Base-by-base conservation (phyloP, 2,797 vertebrate species). In the Hydrocynus forskahlii region DNA sequence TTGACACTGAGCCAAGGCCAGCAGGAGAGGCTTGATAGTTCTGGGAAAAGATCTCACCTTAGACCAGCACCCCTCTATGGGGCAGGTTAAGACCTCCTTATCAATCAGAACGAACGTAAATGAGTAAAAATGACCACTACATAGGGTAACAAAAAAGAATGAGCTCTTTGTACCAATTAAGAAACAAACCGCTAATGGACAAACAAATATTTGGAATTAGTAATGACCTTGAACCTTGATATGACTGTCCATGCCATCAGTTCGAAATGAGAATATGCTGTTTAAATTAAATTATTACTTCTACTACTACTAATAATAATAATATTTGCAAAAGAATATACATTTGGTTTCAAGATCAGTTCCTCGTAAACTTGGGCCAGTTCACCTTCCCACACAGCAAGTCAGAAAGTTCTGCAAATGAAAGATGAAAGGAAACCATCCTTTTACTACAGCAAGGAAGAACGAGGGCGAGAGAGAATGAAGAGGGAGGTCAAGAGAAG, bases 1-100 rank as follows among this genome's bases (percentile, higher is more conserved):
- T 48, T 62, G 74, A 17, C 23, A 81, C 50, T 0, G 8, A 66
- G 77, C 55, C 35, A 78, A 78, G 75, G 25, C 48, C 70, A 73
- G 13, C 17, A 43, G 8, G 12, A 12, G 54, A 38, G 68, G 4
- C 29, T 35, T 17, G 29, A 64, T 38, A 35, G 38, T n/a, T n/a
- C n/a, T n/a, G n/a, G n/a, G n/a, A n/a, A n/a, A n/a, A n/a, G n/a
- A n/a, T n/a, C n/a, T n/a, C n/a, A n/a, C n/a, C n/a, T n/a, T n/a
- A n/a, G n/a, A n/a, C n/a, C n/a, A n/a, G n/a, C n/a, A n/a, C n/a
- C n/a, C n/a, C n/a, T n/a, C n/a, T n/a, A n/a, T n/a, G n/a, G n/a
- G n/a, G n/a, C n/a, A n/a, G n/a, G n/a, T n/a, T n/a, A n/a, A n/a
- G n/a, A n/a, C n/a, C n/a, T n/a, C n/a, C n/a, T n/a, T n/a, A n/a